Evolutionary conservation across 2,888 invertebrate species (phyloP).

Genomic region (Phaedon cochleariae): DNA sequence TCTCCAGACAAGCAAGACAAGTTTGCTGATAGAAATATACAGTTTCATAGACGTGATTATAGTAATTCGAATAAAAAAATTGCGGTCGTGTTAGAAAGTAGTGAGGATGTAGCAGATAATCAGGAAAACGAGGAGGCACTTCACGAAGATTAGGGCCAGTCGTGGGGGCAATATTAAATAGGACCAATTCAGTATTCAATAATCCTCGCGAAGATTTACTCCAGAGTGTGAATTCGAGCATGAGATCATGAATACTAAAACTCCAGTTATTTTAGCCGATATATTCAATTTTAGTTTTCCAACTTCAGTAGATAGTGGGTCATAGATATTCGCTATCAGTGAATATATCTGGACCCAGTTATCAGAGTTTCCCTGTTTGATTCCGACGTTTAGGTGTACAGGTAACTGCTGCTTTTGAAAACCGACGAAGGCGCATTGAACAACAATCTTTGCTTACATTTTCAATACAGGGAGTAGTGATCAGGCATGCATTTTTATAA

Average conservation of each 20-base stretch:
- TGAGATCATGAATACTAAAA: not conserved
- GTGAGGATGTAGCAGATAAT: no score
- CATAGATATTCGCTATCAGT: conserved; percentile 3
- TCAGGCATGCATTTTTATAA: not conserved
- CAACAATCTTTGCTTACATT: not conserved
- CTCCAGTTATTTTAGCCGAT: not conserved
- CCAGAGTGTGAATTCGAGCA: not conserved
- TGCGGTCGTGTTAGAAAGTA: no score
- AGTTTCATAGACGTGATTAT: no score
- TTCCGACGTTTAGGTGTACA: conserved; percentile 12
- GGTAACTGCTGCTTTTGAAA: conserved; percentile 16
- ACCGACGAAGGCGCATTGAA: not conserved
- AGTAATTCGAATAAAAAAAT: no score
- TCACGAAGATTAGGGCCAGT: not conserved
- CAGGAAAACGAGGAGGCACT: not conserved
- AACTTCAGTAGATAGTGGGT: conserved; percentile 3
- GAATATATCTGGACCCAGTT: conserved; percentile 8
- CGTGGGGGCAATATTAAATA: not conserved
- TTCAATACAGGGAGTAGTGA: not conserved
- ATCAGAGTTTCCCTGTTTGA: not conserved
- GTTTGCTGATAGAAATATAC: no score
- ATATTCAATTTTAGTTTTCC: not conserved
- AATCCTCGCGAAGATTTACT: not conserved
- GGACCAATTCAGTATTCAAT: not conserved
- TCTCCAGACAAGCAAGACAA: no score